A percentile compares a stretch with the other conserved stretches of the same genome.
Evolutionary conservation across 2,888 invertebrate genomes (phyloP).

Genomic region (Ophion obscuratus): DNA sequence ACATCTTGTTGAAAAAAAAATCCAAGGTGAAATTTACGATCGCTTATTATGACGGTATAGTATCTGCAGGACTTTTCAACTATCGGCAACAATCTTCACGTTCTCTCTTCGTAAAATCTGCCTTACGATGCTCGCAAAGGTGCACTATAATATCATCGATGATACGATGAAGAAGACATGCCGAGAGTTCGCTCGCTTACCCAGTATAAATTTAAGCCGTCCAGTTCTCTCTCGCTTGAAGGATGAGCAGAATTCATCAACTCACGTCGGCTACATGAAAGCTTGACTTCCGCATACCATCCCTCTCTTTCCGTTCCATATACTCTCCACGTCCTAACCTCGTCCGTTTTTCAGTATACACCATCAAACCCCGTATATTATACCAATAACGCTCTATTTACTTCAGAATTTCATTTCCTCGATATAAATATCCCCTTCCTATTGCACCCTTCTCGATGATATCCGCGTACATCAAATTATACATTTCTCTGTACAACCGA

Average conservation of each 20-base stretch:
- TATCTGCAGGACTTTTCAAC: neutral
- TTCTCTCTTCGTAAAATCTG: slow-evolving; percentile 6
- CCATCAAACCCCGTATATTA: slow-evolving; percentile 66
- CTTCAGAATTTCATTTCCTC: slow-evolving; percentile 56
- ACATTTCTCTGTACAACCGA: neutral
- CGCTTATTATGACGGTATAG: neutral
- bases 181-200: neutral
- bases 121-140: neutral
- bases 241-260: slow-evolving; percentile 72
- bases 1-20: neutral
- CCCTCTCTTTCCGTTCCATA: neutral
- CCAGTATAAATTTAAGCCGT: neutral
- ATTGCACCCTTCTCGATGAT: slow-evolving; percentile 1
- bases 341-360: slow-evolving; percentile 27
- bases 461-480: slow-evolving; percentile 4
- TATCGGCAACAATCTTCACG: slow-evolving; percentile 13
- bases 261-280: slow-evolving; percentile 69
- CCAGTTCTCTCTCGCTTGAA: slow-evolving; percentile 52
- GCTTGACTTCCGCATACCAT: slow-evolving; percentile 60
- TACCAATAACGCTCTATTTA: slow-evolving; percentile 70
- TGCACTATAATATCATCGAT: slow-evolving; percentile 8
- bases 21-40: neutral
- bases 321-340: neutral
- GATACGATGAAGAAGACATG: slow-evolving; percentile 7
- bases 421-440: neutral